Evolutionary conservation across 2,113 vertebrate species (phyloP).

Genomic region (Strigops habroptila): DNA sequence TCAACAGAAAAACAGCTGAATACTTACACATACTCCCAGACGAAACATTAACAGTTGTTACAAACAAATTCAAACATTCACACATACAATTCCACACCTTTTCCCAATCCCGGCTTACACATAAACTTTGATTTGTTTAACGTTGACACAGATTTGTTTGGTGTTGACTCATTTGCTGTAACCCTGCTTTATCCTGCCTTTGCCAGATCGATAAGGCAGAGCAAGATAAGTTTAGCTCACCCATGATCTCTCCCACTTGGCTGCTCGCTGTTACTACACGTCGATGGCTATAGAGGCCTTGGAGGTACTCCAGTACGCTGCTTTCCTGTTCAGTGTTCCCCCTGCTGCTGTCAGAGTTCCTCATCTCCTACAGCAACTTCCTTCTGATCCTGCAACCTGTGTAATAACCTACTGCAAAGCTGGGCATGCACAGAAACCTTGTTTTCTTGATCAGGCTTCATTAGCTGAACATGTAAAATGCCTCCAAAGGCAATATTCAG

Average conservation of each 20-base stretch:
- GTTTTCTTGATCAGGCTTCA: neutral
- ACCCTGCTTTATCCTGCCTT: neutral
- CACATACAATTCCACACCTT: neutral
- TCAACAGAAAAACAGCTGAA: neutral
- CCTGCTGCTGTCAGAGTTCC: neutral
- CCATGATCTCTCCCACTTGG: neutral
- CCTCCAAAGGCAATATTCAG: neutral
- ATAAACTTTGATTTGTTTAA: neutral
- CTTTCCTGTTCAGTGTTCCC: neutral
- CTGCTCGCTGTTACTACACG: accelerated
- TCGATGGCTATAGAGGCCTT: neutral
- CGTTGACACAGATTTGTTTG: neutral
- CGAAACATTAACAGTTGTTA: neutral
- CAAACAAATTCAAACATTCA: neutral
- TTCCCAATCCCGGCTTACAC: neutral
- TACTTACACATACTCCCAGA: neutral
- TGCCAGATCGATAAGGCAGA: neutral
- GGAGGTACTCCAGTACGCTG: neutral
- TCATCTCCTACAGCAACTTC: neutral
- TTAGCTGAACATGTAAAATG: neutral
- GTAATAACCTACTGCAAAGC: neutral
- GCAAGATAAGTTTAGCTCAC: neutral
- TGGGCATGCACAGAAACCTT: neutral
- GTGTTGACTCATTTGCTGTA: neutral
- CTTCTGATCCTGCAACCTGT: neutral